Conservation (phyloP, 2,888 invertebrate species). For the Diadromus collaris region DNA sequence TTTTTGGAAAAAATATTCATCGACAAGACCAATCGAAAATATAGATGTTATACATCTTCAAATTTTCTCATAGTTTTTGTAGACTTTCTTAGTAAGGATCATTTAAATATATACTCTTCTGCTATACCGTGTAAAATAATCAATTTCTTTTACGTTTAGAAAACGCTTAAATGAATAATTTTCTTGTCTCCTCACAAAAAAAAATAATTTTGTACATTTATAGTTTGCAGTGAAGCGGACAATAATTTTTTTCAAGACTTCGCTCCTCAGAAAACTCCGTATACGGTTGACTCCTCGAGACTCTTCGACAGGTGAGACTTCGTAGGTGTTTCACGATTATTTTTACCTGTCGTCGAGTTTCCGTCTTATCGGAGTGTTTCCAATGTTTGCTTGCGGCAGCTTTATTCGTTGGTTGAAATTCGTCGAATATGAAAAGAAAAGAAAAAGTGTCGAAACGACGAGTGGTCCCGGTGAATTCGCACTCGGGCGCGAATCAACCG, state of each 20-base stretch:
- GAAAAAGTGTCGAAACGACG: conserved; percentile 34
- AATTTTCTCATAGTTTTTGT: too few species aligned
- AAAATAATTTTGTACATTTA: too few species aligned
- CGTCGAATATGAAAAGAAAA: conserved; percentile 33
- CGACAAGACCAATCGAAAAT: too few species aligned
- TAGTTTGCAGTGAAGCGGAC: too few species aligned
- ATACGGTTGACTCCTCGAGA: not conserved
- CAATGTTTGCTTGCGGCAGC: conserved; percentile 37
- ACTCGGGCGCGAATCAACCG: conserved; percentile 53
- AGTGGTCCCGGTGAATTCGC: conserved; percentile 50
- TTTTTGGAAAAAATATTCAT: too few species aligned
- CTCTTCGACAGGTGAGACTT: not conserved
- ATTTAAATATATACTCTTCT: too few species aligned
- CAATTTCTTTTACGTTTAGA: too few species aligned
- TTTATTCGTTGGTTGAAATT: conserved; percentile 18
- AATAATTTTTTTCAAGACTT: not conserved
- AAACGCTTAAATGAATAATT: too few species aligned
- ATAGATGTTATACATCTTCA: too few species aligned
- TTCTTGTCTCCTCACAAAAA: too few species aligned
- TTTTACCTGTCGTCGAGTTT: not conserved
- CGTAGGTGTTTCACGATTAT: not conserved
- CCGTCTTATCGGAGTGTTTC: not conserved
- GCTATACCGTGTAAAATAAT: too few species aligned
- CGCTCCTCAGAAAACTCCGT: not conserved
- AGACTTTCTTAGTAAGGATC: too few species aligned